phyloP scores from a whole-genome alignment of 2,888 invertebrate species.

The Gymnocheta viridis region DNA sequence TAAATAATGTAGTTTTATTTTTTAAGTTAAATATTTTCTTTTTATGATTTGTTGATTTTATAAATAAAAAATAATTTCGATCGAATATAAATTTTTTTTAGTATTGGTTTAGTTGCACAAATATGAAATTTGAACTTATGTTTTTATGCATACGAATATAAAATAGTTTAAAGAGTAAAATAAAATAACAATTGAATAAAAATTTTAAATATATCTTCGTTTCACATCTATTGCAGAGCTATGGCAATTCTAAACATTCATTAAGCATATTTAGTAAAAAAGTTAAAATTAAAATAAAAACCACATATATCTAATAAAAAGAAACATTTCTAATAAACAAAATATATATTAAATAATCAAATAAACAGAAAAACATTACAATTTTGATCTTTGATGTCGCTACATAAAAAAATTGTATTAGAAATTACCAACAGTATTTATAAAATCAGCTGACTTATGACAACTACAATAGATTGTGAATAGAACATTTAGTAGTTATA shows the following conservation, averaged over 20 bases:
- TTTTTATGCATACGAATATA: constrained; percentile 17
- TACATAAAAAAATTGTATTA: too few relatives aligned
- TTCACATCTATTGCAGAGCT: background rate
- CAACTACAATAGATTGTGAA: background rate
- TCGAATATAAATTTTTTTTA: constrained; percentile 24
- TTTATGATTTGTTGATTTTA: background rate
- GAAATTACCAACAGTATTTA: background rate
- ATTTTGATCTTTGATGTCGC: too few relatives aligned
- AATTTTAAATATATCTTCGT: background rate
- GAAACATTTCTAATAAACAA: background rate
- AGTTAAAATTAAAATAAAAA: background rate
- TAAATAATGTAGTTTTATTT: constrained; percentile 28
- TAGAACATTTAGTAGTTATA: background rate
- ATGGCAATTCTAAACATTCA: background rate
- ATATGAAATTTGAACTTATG: constrained; percentile 35
- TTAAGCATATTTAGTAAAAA: background rate
- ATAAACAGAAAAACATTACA: background rate
- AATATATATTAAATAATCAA: background rate
- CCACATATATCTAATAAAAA: background rate
- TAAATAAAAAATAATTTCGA: constrained; percentile 32
- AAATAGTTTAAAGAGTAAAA: background rate
- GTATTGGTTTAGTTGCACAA: constrained; percentile 15
- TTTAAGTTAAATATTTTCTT: background rate
- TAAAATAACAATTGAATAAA: constrained; percentile 22
- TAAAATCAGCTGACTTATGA: background rate